phyloP scores from a whole-genome alignment of 2,113 vertebrate genomes.

The Cyprinodon brontotheroides region DNA sequence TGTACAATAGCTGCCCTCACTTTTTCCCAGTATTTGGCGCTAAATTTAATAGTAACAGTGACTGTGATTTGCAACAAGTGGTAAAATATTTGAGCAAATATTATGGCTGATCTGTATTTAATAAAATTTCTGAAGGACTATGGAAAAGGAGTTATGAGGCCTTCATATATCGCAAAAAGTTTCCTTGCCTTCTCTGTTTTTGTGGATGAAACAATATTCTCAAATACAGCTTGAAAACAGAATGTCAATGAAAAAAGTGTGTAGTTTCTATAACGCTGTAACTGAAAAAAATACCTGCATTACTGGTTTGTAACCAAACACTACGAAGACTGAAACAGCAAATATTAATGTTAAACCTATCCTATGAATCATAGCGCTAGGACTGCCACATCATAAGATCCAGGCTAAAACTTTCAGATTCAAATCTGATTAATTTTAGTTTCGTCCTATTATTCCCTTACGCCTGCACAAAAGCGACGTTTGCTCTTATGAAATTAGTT shows the following conservation, averaged over 20 bases:
- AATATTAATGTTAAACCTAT: background rate
- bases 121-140: background rate
- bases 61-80: conserved; percentile 7
- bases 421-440: background rate
- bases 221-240: background rate
- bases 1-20: background rate
- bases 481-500: background rate
- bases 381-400: background rate
- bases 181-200: background rate
- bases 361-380: conserved; percentile 10
- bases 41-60: conserved; percentile 42
- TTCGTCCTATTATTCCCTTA: background rate
- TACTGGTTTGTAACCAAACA: background rate
- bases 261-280: conserved; percentile 2
- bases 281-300: background rate
- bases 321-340: background rate
- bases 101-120: background rate
- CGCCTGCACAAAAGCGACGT: background rate
- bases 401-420: conserved; percentile 6
- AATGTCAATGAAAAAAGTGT: background rate
- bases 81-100: background rate
- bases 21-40: background rate
- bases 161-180: background rate
- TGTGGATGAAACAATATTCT: background rate
- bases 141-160: background rate